A percentile compares a stretch with the other conserved stretches of the same genome.
These are phyloP conservation scores for Tauraco hartlaubi DNA, from an alignment of 2,797 vertebrate genomes.

Conservation along the genomic window DNA sequence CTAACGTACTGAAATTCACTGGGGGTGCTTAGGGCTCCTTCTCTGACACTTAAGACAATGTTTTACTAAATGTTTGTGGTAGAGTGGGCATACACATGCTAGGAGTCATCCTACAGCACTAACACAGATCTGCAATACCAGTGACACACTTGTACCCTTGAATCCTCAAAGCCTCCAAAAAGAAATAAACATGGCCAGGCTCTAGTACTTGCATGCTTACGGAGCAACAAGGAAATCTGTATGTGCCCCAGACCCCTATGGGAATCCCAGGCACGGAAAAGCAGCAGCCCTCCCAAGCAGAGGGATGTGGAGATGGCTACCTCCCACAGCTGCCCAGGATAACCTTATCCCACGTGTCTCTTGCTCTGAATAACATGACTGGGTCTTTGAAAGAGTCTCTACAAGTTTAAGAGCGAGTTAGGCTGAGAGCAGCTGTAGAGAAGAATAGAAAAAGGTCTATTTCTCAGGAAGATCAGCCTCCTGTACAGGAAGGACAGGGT, in stretches of 20 bases:
- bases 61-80: not conserved
- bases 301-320: rapidly evolving
- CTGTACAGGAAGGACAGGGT: slow-evolving; percentile 43
- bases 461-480: slow-evolving; percentile 55
- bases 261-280: not conserved
- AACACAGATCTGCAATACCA: not conserved
- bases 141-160: not conserved
- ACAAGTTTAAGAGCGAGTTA: not conserved
- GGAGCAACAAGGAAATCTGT: not conserved
- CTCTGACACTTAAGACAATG: not conserved
- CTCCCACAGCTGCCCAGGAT: not conserved
- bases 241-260: rapidly evolving
- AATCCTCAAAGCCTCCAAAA: not conserved
- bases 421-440: not conserved
- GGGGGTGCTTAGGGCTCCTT: not conserved
- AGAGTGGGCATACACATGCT: not conserved
- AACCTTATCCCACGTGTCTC: not conserved
- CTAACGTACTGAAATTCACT: not conserved
- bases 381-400: not conserved
- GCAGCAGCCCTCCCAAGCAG: not conserved
- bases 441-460: slow-evolving; percentile 26
- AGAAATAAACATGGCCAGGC: not conserved
- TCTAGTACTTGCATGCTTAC: not conserved
- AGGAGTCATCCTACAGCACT: not conserved
- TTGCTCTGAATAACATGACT: not conserved